phyloP scores from a whole-genome alignment of 2,113 vertebrate genomes.

The Atractosteus spatula region DNA sequence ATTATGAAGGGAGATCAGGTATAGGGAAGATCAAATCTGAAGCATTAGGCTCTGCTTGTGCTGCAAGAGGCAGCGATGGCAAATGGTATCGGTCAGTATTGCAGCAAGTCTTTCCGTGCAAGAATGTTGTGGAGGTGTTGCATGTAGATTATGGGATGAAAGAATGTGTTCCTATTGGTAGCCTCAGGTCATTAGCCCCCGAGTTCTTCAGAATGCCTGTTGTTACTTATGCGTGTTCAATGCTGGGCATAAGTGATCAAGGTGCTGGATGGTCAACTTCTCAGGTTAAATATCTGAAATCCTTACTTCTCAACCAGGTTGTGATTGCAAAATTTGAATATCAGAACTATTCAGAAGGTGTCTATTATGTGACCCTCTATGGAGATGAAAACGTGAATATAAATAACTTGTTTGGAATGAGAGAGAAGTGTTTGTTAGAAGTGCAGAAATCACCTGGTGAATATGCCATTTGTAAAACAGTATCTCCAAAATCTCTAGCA shows the following conservation, averaged over 20 bases:
- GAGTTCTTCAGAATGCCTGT: slow-evolving; percentile 88
- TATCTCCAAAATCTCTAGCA: slow-evolving; percentile 7
- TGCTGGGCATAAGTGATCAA: slow-evolving; percentile 75
- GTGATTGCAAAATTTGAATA: slow-evolving; percentile 78
- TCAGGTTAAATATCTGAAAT: slow-evolving; percentile 68
- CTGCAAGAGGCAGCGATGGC: slow-evolving; percentile 76
- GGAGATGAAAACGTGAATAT: slow-evolving; percentile 75
- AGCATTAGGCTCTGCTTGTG: slow-evolving; percentile 77
- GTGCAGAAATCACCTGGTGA: slow-evolving; percentile 35
- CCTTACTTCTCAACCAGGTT: slow-evolving; percentile 66
- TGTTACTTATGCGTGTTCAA: slow-evolving; percentile 81
- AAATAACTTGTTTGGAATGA: slow-evolving; percentile 71
- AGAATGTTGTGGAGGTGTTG: slow-evolving; percentile 72
- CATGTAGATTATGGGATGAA: slow-evolving; percentile 85
- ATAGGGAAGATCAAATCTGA: slow-evolving; percentile 45
- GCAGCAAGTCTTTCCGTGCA: slow-evolving; percentile 64
- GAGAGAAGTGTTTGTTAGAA: slow-evolving; percentile 52
- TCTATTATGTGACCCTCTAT: slow-evolving; percentile 81
- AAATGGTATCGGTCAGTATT: slow-evolving; percentile 85
- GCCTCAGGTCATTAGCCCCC: slow-evolving; percentile 65
- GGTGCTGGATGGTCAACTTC: slow-evolving; percentile 72
- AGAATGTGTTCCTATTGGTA: slow-evolving; percentile 66
- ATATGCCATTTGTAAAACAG: slow-evolving; percentile 26
- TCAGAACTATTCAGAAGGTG: slow-evolving; percentile 79
- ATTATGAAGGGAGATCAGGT: slow-evolving; percentile 48